Evolutionary conservation across 2,888 invertebrate species (phyloP).

Genomic region (Acrobasis consociella): DNA sequence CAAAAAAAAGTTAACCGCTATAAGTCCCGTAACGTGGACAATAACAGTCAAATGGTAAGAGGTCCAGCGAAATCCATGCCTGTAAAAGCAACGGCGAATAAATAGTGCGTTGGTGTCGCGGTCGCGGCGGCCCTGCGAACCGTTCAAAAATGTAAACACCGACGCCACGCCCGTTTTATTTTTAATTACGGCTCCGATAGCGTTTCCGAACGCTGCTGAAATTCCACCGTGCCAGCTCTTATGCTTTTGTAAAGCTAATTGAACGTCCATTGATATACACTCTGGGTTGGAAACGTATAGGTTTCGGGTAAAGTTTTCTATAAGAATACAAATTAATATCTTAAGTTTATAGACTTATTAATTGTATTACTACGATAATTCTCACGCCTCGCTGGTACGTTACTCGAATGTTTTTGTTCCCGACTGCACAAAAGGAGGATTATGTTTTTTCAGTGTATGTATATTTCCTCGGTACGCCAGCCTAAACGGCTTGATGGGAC

Average conservation of each 20-base stretch:
- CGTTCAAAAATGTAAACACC: constrained; percentile 49
- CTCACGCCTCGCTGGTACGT: too few relatives aligned
- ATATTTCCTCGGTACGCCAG: too few relatives aligned
- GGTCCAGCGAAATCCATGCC: constrained; percentile 17
- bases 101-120: constrained; percentile 28
- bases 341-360: too few relatives aligned
- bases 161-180: constrained; percentile 46
- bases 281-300: neutral
- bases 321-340: too few relatives aligned
- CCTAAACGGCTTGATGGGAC: too few relatives aligned
- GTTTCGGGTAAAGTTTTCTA: too few relatives aligned
- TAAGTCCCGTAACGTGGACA: too few relatives aligned
- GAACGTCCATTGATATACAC: constrained; percentile 30
- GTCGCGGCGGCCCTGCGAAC: constrained; percentile 33
- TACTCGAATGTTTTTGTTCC: too few relatives aligned
- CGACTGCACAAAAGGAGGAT: too few relatives aligned
- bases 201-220: constrained; percentile 35
- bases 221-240: constrained; percentile 16
- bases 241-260: constrained; percentile 30
- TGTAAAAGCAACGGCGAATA: constrained; percentile 30
- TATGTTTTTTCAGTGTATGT: too few relatives aligned
- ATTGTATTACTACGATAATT: too few relatives aligned
- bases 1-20: too few relatives aligned
- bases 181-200: constrained; percentile 49
- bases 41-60: neutral